A percentile compares a stretch with the other conserved stretches of the same genome.
phyloP scores from a whole-genome alignment of 2,113 vertebrate species.

The Indri indri region DNA sequence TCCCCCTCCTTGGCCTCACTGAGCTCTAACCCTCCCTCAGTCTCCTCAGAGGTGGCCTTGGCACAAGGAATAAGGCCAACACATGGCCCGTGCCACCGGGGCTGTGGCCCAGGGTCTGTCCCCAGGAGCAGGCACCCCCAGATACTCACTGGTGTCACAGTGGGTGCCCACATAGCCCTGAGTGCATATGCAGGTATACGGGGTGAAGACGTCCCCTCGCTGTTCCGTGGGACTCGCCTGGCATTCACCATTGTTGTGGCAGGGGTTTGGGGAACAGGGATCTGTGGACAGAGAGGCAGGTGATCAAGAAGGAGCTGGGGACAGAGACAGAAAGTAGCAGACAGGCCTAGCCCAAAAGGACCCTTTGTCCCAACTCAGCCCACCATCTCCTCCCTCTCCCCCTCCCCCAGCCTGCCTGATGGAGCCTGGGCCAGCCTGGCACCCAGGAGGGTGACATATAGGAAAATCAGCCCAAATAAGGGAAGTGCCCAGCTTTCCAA shows the following conservation, averaged over 20 bases:
- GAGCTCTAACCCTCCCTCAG: neutral
- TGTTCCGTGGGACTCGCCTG: slow-evolving; percentile 81
- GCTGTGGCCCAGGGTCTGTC: too few species aligned
- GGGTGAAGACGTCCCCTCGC: slow-evolving; percentile 91
- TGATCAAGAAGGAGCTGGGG: neutral
- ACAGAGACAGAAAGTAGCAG: neutral
- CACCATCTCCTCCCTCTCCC: neutral
- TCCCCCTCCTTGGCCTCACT: neutral
- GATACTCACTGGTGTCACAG: slow-evolving; percentile 86
- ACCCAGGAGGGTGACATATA: neutral
- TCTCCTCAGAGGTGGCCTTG: neutral
- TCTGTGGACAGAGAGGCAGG: slow-evolving; percentile 79
- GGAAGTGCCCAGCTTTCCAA: neutral
- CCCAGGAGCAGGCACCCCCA: too few species aligned
- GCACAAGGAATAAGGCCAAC: neutral
- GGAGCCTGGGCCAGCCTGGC: neutral
- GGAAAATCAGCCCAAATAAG: neutral
- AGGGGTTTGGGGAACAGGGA: slow-evolving; percentile 93
- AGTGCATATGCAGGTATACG: slow-evolving; percentile 92
- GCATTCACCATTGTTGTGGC: slow-evolving; percentile 89
- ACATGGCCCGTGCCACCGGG: neutral
- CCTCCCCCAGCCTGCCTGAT: neutral
- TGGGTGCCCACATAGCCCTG: slow-evolving; percentile 89
- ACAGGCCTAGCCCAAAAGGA: neutral
- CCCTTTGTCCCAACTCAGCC: neutral